These are phyloP conservation scores for Myiagra hebetior DNA, from an alignment of 2,113 vertebrate species.

Conservation along the genomic window DNA sequence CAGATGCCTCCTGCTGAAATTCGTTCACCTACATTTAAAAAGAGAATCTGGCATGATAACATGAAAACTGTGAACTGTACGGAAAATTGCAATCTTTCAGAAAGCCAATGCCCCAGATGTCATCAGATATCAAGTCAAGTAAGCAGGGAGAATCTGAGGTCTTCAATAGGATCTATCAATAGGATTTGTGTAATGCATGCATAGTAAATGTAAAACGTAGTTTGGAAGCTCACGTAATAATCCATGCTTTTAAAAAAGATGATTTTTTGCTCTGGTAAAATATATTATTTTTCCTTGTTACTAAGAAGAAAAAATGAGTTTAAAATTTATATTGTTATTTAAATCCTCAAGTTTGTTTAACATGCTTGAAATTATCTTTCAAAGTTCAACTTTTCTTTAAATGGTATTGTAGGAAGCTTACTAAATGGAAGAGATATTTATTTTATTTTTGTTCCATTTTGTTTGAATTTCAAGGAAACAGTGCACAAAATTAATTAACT, in stretches of 20 bases:
- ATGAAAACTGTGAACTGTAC: background rate
- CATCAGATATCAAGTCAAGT: background rate
- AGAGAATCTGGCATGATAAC: background rate
- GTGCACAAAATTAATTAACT: background rate
- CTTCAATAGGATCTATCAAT: background rate
- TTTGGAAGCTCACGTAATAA: background rate
- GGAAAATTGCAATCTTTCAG: background rate
- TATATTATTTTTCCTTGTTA: background rate
- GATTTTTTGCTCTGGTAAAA: background rate
- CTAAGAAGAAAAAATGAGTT: background rate
- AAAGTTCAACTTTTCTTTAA: background rate
- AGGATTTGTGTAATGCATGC: background rate
- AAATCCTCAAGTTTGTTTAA: background rate
- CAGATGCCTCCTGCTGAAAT: background rate
- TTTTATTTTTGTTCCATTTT: background rate
- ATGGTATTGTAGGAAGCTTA: background rate
- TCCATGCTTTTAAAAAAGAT: background rate
- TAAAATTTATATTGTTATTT: background rate
- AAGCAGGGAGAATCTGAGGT: background rate
- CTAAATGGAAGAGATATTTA: background rate
- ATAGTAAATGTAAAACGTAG: background rate
- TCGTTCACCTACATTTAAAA: background rate
- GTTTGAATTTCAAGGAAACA: background rate
- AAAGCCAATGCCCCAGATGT: rapidly evolving
- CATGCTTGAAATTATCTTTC: background rate